Conservation (phyloP, 2,888 invertebrate genomes). For the Pilophorus perplexus region DNA sequence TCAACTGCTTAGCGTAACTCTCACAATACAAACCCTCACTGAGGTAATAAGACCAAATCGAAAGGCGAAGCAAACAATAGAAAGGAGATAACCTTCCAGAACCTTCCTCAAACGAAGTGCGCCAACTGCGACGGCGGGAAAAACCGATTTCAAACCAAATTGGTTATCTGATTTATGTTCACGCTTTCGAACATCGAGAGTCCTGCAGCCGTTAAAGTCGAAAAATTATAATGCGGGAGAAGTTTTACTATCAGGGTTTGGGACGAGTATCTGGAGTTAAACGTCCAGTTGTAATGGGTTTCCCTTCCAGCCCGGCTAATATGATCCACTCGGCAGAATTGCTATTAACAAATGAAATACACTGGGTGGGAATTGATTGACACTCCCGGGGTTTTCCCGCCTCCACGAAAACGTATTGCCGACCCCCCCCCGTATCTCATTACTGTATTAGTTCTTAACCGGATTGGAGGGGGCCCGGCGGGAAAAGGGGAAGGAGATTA, state of each 20-base stretch:
- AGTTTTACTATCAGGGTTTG: constrained; percentile 10
- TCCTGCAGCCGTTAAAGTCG: constrained; percentile 20
- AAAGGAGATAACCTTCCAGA: background rate
- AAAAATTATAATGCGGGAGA: constrained; percentile 24
- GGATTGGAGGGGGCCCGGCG: too few relatives aligned
- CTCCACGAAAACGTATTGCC: too few relatives aligned
- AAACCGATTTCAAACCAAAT: constrained; percentile 36
- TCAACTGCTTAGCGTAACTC: too few relatives aligned
- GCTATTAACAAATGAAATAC: constrained; percentile 7
- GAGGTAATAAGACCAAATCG: background rate
- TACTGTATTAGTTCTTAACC: too few relatives aligned
- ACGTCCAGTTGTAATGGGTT: constrained; percentile 5
- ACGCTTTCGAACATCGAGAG: constrained; percentile 28
- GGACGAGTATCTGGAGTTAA: background rate
- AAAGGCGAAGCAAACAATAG: constrained; percentile 14
- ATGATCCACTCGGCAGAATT: too few relatives aligned
- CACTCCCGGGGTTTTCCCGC: too few relatives aligned
- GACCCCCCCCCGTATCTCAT: too few relatives aligned
- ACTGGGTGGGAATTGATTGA: constrained; percentile 16
- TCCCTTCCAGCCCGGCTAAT: too few relatives aligned
- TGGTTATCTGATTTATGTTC: constrained; percentile 33
- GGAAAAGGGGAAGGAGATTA: too few relatives aligned
- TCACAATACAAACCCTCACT: too few relatives aligned
- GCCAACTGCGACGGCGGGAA: background rate
- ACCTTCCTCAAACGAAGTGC: constrained; percentile 13